Percentiles rank a stretch among this genome's conserved stretches.
These are phyloP conservation scores for Poeciliopsis paucimaculata DNA, from an alignment of 2,797 vertebrate genomes.

Conservation along the genomic window DNA sequence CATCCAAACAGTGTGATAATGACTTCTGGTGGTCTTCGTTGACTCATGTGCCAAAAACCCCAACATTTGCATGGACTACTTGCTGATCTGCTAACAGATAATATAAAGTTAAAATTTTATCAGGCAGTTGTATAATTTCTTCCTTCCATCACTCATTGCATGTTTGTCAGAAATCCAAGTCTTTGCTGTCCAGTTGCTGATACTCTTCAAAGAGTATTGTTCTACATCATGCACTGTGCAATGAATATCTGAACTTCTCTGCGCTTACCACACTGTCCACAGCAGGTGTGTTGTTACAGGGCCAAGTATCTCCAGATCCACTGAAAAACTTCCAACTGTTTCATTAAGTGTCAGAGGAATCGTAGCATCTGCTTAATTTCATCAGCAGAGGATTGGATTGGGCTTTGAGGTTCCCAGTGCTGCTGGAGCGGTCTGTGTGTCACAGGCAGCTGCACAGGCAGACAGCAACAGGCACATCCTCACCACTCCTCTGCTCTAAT, in stretches of 20 bases:
- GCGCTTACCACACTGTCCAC: constrained; percentile 16
- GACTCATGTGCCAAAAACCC: no score
- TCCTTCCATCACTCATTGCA: neutral
- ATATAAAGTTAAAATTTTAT: neutral
- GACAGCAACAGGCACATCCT: constrained; percentile 17
- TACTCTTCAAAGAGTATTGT: constrained; percentile 24
- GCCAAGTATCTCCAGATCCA: constrained; percentile 37
- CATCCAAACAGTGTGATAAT: neutral
- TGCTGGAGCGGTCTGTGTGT: constrained; percentile 5
- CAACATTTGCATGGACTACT: neutral
- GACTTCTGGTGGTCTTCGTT: neutral
- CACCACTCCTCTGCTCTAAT: constrained; percentile 27
- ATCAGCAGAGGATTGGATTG: constrained; percentile 34
- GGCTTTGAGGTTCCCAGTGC: constrained; percentile 51
- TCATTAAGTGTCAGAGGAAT: constrained; percentile 58
- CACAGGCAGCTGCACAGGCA: constrained; percentile 41
- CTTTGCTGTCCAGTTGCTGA: constrained; percentile 7
- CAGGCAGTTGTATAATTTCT: neutral
- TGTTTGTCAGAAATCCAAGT: neutral
- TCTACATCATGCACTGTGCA: constrained; percentile 3
- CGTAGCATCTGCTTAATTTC: constrained; percentile 66
- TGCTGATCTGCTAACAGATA: neutral
- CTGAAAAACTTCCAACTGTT: constrained; percentile 63
- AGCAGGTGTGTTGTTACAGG: constrained; percentile 57
- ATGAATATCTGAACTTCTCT: constrained; percentile 51